Evolutionary conservation across 2,888 invertebrate species (phyloP).

Genomic region (Scotopteryx bipunctaria): DNA sequence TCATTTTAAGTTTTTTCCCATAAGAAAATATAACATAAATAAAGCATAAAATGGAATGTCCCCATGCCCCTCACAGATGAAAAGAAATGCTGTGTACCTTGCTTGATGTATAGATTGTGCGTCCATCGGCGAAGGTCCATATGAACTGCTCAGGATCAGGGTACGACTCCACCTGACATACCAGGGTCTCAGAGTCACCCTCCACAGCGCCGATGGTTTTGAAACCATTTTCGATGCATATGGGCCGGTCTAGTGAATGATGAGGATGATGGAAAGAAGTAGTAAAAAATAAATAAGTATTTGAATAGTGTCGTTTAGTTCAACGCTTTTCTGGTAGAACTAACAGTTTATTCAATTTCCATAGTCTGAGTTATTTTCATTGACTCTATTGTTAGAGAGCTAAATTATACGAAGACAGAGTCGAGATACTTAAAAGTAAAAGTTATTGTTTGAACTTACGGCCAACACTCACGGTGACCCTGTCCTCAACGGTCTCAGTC

Average conservation of each 20-base stretch:
- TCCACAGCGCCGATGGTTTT: constrained; percentile 53
- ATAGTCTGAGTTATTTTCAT: no score
- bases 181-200: constrained; percentile 54
- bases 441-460: constrained; percentile 58
- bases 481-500: constrained; percentile 54
- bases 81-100: constrained; percentile 37
- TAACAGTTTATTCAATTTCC: no score
- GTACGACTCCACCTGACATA: constrained; percentile 60
- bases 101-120: constrained; percentile 61
- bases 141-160: constrained; percentile 66
- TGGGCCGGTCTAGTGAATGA: constrained; percentile 54
- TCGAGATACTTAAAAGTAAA: not conserved
- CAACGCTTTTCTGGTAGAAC: no score
- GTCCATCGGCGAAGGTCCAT: constrained; percentile 67
- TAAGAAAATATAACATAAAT: not conserved
- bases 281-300: not conserved
- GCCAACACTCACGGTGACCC: constrained; percentile 64
- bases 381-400: no score
- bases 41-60: no score
- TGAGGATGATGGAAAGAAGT: not conserved
- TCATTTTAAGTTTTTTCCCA: no score
- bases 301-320: no score
- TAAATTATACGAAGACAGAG: no score
- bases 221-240: constrained; percentile 50
- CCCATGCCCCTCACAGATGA: no score